Evolutionary conservation across 1,140 invertebrate species (phyloP), one percentile per base, ranked within the genome.

Genomic region (Papilio dardanus): DNA sequence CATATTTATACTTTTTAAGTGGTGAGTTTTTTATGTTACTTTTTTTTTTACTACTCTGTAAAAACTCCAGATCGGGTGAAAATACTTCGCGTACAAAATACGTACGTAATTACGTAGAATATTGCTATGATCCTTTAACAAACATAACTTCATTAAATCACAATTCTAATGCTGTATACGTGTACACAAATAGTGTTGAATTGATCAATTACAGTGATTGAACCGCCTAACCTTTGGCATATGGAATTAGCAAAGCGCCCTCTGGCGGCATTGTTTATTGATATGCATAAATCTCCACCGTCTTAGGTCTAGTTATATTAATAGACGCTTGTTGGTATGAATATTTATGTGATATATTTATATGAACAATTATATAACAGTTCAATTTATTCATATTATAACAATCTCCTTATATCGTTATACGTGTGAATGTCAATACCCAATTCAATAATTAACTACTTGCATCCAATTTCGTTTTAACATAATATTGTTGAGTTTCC

Each of bases 261-360:
- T 10, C 24, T 62, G 54, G 5, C 12, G 3, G 30, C 54, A 62
- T 62, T 62, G 54, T 62, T 62, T 28, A 62, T 28, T 62, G 54
- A 62, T 62, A 62, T 62, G 54, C 54, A 62, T 62, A 62, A 62
- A 62, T 62, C 24, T 62, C 30, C 30, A 28, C 54, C 50, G 50
- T 58, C 54, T 62, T 62, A 62, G 10, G 12, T 62, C 24, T 12
- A 62, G 54, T 62, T 24, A 28, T 62, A 62, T 62, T 62, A 62
- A 62, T 62, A 62, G 12, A 28, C 2, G 24, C 21, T 62, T 30
- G 50, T 28, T 58, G 50, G 12, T 30, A 14, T 30, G 54, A 62
- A 62, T 28, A 62, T 62, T 62, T 62, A 62, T 62, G 24, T 0
- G 54, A 62, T 62, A 28, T 3, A 62, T 62, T 62, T 10, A 62